A percentile compares a stretch with the other conserved stretches of the same genome.
phyloP scores from a whole-genome alignment of 1,140 invertebrate genomes.

The Drosophila asahinai region DNA sequence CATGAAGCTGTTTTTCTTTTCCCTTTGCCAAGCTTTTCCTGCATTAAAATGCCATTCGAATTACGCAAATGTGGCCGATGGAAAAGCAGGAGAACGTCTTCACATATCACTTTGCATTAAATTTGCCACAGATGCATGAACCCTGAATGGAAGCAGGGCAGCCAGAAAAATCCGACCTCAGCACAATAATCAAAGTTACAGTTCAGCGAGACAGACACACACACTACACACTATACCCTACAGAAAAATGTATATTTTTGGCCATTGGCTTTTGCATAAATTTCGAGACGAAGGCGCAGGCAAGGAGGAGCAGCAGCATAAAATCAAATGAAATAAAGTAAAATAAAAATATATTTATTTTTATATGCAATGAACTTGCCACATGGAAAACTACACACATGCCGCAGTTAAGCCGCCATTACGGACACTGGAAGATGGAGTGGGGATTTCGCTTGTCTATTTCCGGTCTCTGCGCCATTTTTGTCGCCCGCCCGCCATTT shows the following conservation, averaged over 20 bases:
- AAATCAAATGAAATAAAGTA: slow-evolving; percentile 61
- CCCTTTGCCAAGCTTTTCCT: slow-evolving; percentile 23
- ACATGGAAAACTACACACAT: slow-evolving; percentile 51
- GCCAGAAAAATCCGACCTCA: slow-evolving; percentile 36
- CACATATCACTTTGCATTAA: slow-evolving; percentile 55
- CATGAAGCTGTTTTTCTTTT: slow-evolving; percentile 16
- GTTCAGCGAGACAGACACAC: slow-evolving; percentile 15
- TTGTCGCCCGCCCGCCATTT: slow-evolving; percentile 39
- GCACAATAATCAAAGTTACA: slow-evolving; percentile 65
- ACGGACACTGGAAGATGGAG: slow-evolving; percentile 13
- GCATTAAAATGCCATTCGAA: slow-evolving; percentile 50
- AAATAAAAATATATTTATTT: slow-evolving; percentile 65
- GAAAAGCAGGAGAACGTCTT: slow-evolving; percentile 16
- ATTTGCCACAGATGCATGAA: slow-evolving; percentile 52
- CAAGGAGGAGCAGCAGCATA: slow-evolving; percentile 30
- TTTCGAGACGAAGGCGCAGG: slow-evolving; percentile 21
- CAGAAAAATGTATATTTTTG: slow-evolving; percentile 19
- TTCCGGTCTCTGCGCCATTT: slow-evolving; percentile 69
- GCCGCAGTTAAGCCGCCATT: slow-evolving; percentile 67
- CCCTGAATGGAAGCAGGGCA: slow-evolving; percentile 42
- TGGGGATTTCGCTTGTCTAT: slow-evolving; percentile 56
- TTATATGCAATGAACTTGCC: slow-evolving; percentile 72
- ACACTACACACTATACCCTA: slow-evolving; percentile 2
- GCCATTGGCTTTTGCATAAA: slow-evolving; percentile 69
- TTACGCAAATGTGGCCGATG: slow-evolving; percentile 40